Evolutionary conservation across 2,113 vertebrate genomes (phyloP), one percentile per base, ranked within the genome.

Genomic region (Phalacrocorax carbo): DNA sequence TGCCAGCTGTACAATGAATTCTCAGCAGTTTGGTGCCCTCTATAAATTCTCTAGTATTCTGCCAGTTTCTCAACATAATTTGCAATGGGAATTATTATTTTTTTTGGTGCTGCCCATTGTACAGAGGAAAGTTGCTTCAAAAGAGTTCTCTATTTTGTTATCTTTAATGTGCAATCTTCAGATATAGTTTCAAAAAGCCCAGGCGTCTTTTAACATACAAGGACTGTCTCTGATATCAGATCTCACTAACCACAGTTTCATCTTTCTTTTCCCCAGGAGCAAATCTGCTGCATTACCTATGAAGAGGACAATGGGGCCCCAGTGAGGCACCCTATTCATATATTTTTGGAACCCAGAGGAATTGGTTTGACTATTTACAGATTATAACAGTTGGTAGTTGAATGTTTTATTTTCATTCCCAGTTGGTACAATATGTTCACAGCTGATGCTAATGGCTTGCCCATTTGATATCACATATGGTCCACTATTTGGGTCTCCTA

Each of bases 391-490:
- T 98, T 98, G 97, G 98, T 97, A 95, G 98, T 96, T 98, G 98
- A 98, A 98, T 98, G 98, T 98, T 98, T 98, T 97, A 98, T 98
- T 98, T 98, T 98, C 97, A 96, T 98, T 98, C 98, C 98, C 97
- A 96, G 97, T 98, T 98, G 97, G 98, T 97, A 94, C 98, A 98
- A 98, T 98, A 98, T 98, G 98, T 97, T 98, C 98, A 97, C 97
- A 98, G 98, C 97, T 97, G 97, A 98, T 96, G 97, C 96, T 97
- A 97, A 98, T 98, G 98, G 97, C 96, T 98, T 97, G 98, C 96
- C 98, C 97, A 97, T 98, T 98, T 98, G 97, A 98, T 98, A 98
- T 97, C 97, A 97, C 98, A 98, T 98, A 98, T 98, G 98, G 98
- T 97, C 97, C 97, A 97, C 94, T 98, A 80, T 96, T 97, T 93